phyloP scores from a whole-genome alignment of 2,113 vertebrate genomes.

The Cromileptes altivelis region DNA sequence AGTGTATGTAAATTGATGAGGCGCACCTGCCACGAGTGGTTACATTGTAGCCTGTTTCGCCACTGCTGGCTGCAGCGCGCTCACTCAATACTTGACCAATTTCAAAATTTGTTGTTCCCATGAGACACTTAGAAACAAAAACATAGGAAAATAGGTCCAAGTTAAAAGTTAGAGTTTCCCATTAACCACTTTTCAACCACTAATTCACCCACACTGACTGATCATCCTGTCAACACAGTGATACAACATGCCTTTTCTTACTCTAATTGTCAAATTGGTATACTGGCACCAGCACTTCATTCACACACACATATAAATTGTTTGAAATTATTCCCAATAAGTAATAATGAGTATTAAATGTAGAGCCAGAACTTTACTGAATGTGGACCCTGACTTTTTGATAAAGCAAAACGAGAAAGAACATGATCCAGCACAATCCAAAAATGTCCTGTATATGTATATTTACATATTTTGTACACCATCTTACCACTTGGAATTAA shows the following conservation, averaged over 20 bases:
- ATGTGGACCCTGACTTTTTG: conserved; percentile 12
- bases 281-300: conserved; percentile 16
- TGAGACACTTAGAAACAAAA: not conserved
- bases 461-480: conserved; percentile 72
- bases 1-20: no score
- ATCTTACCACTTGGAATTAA: conserved; percentile 21
- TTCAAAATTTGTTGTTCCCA: no score
- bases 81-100: no score
- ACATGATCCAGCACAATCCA: conserved; percentile 15
- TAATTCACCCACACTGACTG: not conserved
- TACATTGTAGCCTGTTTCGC: no score
- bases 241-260: not conserved
- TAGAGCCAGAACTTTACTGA: not conserved
- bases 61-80: no score
- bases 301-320: not conserved
- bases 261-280: not conserved
- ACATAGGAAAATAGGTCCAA: not conserved
- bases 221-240: not conserved
- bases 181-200: not conserved
- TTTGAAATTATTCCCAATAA: not conserved
- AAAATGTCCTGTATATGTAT: conserved; percentile 37
- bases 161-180: no score
- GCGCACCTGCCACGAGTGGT: no score
- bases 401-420: conserved; percentile 18
- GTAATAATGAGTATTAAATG: conserved; percentile 1